phyloP scores from a whole-genome alignment of 2,797 vertebrate genomes.

The Simalia tracyae region DNA sequence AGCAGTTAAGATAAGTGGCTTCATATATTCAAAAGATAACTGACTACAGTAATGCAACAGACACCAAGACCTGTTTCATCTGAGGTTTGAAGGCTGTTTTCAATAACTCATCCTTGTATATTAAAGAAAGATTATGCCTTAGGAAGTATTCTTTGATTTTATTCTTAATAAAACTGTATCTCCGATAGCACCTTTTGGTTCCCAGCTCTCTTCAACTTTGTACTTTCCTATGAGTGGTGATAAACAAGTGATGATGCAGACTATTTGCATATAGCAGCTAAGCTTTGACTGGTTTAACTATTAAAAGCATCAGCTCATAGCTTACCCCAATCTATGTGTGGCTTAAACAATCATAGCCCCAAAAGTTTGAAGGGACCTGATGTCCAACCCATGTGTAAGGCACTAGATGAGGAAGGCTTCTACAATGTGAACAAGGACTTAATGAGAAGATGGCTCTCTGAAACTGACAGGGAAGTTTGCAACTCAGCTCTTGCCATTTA shows the following conservation, averaged over 20 bases:
- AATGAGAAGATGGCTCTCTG: not conserved
- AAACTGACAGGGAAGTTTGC: not conserved
- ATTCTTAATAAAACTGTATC: conserved; percentile 61
- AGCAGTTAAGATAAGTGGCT: conserved; percentile 14
- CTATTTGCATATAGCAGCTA: not conserved
- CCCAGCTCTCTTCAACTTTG: conserved; percentile 27
- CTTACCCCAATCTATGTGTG: not conserved
- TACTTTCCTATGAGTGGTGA: conserved; percentile 8
- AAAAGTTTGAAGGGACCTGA: not conserved
- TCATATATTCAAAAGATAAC: conserved; percentile 21
- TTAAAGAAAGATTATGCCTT: not conserved
- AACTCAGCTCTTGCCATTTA: not conserved
- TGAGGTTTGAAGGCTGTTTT: conserved; percentile 22
- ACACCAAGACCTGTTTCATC: conserved; percentile 4
- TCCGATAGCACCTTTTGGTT: not conserved
- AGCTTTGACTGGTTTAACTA: not conserved
- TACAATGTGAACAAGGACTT: not conserved
- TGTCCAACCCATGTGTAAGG: not conserved
- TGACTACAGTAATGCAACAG: not conserved
- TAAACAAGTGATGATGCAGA: conserved; percentile 8
- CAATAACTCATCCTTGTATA: conserved; percentile 19
- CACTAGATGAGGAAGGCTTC: not conserved
- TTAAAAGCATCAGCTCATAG: not conserved
- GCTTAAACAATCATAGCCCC: not conserved
- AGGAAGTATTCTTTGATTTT: conserved; percentile 44